phyloP scores from a whole-genome alignment of 2,888 invertebrate species.

The Euzophera pinguis region DNA sequence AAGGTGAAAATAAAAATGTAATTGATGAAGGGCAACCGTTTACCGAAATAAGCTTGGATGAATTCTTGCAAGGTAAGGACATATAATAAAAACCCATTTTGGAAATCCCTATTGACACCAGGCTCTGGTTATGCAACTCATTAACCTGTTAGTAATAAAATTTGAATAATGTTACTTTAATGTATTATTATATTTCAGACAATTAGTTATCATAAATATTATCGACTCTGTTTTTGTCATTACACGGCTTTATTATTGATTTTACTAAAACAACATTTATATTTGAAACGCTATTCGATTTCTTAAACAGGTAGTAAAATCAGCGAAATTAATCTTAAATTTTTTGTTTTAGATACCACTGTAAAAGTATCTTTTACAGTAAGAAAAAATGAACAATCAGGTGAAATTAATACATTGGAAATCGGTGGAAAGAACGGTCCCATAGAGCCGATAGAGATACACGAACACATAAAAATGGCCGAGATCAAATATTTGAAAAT shows the following conservation, averaged over 20 bases:
- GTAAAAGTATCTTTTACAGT: neutral
- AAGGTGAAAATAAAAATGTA: neutral
- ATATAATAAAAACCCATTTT: neutral
- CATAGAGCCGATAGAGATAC: neutral
- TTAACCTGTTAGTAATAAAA: too few species aligned
- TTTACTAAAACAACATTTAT: too few species aligned
- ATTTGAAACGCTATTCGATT: too few species aligned
- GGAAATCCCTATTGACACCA: too few species aligned
- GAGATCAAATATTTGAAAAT: slow-evolving; percentile 17
- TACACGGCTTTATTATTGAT: too few species aligned
- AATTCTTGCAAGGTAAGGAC: neutral
- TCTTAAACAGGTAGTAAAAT: too few species aligned
- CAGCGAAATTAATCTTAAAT: neutral
- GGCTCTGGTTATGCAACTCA: too few species aligned
- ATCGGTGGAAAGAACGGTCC: neutral
- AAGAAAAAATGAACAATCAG: neutral
- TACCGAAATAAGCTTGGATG: neutral
- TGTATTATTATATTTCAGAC: too few species aligned
- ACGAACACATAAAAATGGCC: slow-evolving; percentile 5
- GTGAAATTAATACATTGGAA: neutral
- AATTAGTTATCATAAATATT: too few species aligned
- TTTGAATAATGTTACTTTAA: too few species aligned
- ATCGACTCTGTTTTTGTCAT: too few species aligned
- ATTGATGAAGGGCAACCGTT: neutral
- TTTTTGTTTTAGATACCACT: neutral